phyloP scores from a whole-genome alignment of 2,797 vertebrate species.

The Lagodon rhomboides region DNA sequence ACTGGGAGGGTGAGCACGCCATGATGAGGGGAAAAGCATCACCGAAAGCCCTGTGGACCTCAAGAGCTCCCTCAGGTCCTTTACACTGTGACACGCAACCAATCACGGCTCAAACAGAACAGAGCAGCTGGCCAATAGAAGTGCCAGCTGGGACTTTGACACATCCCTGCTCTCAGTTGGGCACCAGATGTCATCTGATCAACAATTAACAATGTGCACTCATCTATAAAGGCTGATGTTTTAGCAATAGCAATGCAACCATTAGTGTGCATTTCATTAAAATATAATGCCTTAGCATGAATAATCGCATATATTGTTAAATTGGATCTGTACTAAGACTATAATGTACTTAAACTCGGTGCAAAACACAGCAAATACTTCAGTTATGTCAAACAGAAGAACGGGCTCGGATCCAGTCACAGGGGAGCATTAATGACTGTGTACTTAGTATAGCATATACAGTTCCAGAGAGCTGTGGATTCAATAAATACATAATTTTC shows the following conservation, averaged over 20 bases:
- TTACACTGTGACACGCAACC: constrained; percentile 52
- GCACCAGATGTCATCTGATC: constrained; percentile 68
- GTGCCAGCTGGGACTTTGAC: constrained; percentile 59
- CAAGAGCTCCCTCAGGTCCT: constrained; percentile 37
- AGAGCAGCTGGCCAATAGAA: constrained; percentile 60
- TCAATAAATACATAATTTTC: constrained; percentile 59
- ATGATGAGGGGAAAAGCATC: constrained; percentile 29
- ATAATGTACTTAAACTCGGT: too few relatives aligned
- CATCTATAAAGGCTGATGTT: constrained; percentile 52
- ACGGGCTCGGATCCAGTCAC: constrained; percentile 34
- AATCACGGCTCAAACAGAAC: constrained; percentile 61
- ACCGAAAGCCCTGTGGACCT: constrained; percentile 37
- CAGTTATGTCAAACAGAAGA: constrained; percentile 25
- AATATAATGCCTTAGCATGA: constrained; percentile 17
- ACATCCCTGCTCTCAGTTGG: constrained; percentile 44
- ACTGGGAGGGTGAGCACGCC: constrained; percentile 5
- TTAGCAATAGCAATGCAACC: constrained; percentile 36
- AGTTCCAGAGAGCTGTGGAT: constrained; percentile 45
- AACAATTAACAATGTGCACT: constrained; percentile 62
- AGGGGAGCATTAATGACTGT: constrained; percentile 43
- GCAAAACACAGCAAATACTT: background rate
- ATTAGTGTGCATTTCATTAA: constrained; percentile 10
- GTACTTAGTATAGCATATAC: constrained; percentile 30
- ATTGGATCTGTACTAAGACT: background rate
- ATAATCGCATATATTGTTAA: constrained; percentile 21